A percentile compares a stretch with the other conserved stretches of the same genome.
These are phyloP conservation scores for Grammomys dolichurus DNA, from an alignment of 2,113 vertebrate genomes.

Conservation along the genomic window DNA sequence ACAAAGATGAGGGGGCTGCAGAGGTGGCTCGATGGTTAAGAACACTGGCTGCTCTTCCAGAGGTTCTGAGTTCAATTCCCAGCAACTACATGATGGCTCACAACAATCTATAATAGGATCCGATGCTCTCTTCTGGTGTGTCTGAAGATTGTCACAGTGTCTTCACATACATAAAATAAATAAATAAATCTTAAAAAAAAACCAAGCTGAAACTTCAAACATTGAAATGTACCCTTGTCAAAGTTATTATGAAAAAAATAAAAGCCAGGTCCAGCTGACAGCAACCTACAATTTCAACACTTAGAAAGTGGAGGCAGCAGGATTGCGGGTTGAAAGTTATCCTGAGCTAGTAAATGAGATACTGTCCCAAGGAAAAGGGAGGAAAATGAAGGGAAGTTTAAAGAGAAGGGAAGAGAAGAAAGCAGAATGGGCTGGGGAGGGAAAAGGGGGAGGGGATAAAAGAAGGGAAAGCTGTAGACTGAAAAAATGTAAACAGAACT, in stretches of 20 bases:
- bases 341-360: not conserved
- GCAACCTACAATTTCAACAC: not conserved
- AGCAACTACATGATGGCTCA: too few species aligned
- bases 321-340: not conserved
- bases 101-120: too few species aligned
- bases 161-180: too few species aligned
- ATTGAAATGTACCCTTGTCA: not conserved
- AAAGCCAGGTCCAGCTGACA: not conserved
- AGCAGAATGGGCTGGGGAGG: not conserved
- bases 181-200: not conserved
- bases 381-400: too few species aligned
- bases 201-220: not conserved
- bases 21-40: too few species aligned
- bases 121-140: too few species aligned
- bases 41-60: too few species aligned
- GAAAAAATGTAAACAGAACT: not conserved
- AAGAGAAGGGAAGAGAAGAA: not conserved
- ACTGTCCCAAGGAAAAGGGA: too few species aligned
- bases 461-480: not conserved
- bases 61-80: too few species aligned
- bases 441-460: too few species aligned
- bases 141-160: too few species aligned
- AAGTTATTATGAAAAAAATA: not conserved
- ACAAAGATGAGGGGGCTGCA: too few species aligned
- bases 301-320: not conserved